These are phyloP conservation scores for Silurus aristotelis DNA, from an alignment of 2,797 vertebrate genomes.

Conservation along the genomic window DNA sequence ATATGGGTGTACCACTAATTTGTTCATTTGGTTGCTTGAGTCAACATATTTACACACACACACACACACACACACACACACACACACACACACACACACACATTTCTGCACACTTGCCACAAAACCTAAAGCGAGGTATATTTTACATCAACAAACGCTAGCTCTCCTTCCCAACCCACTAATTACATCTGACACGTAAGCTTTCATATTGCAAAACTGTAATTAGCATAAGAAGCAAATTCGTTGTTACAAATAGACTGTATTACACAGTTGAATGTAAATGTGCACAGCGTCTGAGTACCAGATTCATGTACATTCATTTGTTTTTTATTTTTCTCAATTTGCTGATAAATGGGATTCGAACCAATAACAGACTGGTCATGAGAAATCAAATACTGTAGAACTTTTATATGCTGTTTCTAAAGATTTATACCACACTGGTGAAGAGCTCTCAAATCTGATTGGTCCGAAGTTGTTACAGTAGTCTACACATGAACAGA, in stretches of 20 bases:
- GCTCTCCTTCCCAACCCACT: constrained; percentile 22
- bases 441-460: neutral
- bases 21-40: constrained; percentile 21
- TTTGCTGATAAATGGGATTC: too few relatives aligned
- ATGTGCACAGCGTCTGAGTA: neutral
- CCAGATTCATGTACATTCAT: neutral
- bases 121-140: constrained; percentile 23
- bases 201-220: constrained; percentile 34
- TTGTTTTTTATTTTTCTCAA: too few relatives aligned
- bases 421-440: neutral
- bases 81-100: neutral
- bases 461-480: neutral
- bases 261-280: neutral
- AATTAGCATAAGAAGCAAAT: constrained; percentile 32
- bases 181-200: constrained; percentile 36
- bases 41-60: constrained; percentile 29
- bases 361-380: neutral
- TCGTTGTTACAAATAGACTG: constrained; percentile 1
- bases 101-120: neutral
- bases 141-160: constrained; percentile 34
- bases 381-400: neutral
- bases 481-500: too few relatives aligned
- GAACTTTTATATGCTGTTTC: neutral
- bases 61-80: constrained; percentile 7
- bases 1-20: constrained; percentile 22